These are phyloP conservation scores for Sus cebifrons DNA, from an alignment of 2,797 vertebrate species.

Conservation along the genomic window DNA sequence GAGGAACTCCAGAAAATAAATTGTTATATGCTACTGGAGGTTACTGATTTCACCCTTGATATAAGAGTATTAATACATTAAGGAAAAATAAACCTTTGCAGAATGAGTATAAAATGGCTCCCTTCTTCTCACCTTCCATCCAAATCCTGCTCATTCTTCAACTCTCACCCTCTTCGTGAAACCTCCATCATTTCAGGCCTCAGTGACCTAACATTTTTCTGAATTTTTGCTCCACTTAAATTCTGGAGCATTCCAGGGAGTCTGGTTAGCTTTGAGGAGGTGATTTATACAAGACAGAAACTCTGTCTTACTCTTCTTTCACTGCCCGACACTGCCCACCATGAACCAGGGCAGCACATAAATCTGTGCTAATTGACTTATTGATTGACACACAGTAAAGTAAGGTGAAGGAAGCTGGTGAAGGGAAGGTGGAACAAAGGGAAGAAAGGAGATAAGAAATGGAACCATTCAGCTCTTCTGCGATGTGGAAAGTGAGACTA, in stretches of 20 bases:
- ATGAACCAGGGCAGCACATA: neutral
- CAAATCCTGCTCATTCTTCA: slow-evolving; percentile 22
- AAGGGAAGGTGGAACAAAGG: neutral
- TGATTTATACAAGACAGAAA: neutral
- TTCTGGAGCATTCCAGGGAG: neutral
- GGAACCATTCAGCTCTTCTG: neutral
- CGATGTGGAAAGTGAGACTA: neutral
- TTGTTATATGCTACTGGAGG: neutral
- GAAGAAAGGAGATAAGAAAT: neutral
- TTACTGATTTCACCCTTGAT: neutral
- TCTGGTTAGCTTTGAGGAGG: neutral
- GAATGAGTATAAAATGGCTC: neutral
- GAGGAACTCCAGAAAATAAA: neutral
- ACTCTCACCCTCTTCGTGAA: neutral
- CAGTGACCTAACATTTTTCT: neutral
- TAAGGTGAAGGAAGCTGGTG: neutral
- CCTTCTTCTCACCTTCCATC: neutral
- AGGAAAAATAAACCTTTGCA: neutral
- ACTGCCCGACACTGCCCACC: neutral
- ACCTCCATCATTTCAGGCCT: neutral
- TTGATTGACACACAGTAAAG: neutral
- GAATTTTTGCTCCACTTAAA: neutral
- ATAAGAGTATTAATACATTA: neutral
- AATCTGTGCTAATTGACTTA: slow-evolving; percentile 1
- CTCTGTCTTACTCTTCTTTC: neutral